Base-by-base conservation (phyloP, 2,113 vertebrate genomes). In the Microcebus jonahi region DNA sequence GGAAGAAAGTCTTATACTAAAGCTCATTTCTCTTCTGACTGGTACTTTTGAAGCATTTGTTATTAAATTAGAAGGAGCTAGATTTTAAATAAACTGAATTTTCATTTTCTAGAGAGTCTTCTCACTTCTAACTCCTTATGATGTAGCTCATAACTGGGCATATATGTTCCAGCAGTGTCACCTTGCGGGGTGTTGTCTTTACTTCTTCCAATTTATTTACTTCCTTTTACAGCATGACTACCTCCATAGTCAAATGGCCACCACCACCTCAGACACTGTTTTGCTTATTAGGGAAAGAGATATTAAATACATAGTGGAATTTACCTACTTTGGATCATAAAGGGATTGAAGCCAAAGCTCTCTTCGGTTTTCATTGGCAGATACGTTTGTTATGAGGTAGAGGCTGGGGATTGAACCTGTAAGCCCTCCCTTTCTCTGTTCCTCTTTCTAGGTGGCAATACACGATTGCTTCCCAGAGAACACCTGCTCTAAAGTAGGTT, bases 1-100 rank as follows among this genome's bases (percentile, higher is more conserved):
- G 93, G 68, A 82, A 87, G 84, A 88, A 83, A 76, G 55, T 53
- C 42, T 87, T 96, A 34, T 20, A 50, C 45, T 63, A 34, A 73
- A 80, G 42, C 55, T 73, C 53, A 31, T n/a, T 79, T 59, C 71
- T 91, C 23, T 34, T 68, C 29, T 93, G 5, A 31, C 59, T 55
- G 61, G 0, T 96, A 31, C 70, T 87, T 73, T 68, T 76, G 11
- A 88, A 88, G 57, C 39, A 34, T 57, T 91, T 34, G 7, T 81
- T 71, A 45, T 67, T 84, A 77, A 89, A 50, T 50, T 55, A 80
- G 36, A 91, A 77, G 48, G 79, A 82, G 42, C 61, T 67, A 12
- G 61, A 63, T 36, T 88, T 80, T 48, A 80, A 79, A 27, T 75
- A 71, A 80, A 71, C 50, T 39, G 70, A 73, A 36, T 36, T 31